These are phyloP conservation scores for Hemicrepidius hirtus DNA, from an alignment of 2,888 invertebrate genomes.

Conservation along the genomic window DNA sequence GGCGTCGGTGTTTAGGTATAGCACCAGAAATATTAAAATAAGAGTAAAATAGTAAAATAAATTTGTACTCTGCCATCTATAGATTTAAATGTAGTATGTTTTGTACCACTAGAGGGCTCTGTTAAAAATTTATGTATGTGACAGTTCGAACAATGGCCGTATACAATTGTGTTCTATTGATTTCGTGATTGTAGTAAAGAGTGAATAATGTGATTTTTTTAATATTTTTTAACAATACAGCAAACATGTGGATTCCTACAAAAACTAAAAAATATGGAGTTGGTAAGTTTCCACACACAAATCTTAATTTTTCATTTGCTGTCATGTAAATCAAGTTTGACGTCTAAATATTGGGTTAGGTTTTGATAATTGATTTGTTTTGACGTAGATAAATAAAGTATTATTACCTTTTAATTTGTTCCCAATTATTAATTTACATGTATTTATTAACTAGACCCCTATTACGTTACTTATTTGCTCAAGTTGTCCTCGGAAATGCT, in stretches of 20 bases:
- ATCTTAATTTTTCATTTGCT: neutral
- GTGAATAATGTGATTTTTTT: conserved; percentile 48
- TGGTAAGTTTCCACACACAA: conserved; percentile 75
- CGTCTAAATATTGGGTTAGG: conserved; percentile 52
- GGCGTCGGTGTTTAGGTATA: too few relatives aligned
- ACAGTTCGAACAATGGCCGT: conserved; percentile 62
- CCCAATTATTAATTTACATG: neutral
- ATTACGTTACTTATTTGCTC: neutral
- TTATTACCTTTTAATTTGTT: conserved; percentile 6
- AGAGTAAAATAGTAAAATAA: too few relatives aligned
- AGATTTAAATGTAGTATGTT: neutral
- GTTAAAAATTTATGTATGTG: conserved; percentile 8
- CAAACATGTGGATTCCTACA: conserved; percentile 82
- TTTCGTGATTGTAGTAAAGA: conserved; percentile 65
- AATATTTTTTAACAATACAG: conserved; percentile 39
- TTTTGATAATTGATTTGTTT: conserved; percentile 50
- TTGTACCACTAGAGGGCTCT: neutral
- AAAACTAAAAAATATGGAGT: conserved; percentile 85
- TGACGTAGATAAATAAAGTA: conserved; percentile 28
- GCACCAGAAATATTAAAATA: too few relatives aligned
- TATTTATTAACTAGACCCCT: neutral
- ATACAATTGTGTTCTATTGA: conserved; percentile 68
- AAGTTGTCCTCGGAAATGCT: neutral
- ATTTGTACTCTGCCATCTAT: conserved; percentile 6
- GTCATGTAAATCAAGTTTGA: conserved; percentile 34